phyloP scores from a whole-genome alignment of 2,113 vertebrate genomes.

The Larimichthys crocea region DNA sequence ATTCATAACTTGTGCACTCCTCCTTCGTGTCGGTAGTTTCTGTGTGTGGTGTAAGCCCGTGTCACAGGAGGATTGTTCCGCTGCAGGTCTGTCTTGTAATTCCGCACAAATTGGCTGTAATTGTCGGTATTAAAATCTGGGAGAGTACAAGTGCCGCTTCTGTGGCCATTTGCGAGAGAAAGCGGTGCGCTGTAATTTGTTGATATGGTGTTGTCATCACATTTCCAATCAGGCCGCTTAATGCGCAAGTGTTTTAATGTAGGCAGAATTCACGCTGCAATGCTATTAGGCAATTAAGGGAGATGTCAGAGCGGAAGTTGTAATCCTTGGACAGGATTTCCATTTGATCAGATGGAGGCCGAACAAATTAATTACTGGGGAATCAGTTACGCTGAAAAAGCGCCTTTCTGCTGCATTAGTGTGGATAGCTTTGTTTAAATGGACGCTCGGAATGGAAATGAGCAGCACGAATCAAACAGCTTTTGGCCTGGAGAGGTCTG shows the following conservation, averaged over 20 bases:
- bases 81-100: constrained; percentile 84
- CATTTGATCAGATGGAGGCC: constrained; percentile 92
- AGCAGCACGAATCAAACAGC: not conserved
- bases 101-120: constrained; percentile 95
- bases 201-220: constrained; percentile 97
- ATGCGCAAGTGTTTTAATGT: constrained; percentile 97
- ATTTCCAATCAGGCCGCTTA: constrained; percentile 96
- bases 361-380: constrained; percentile 91
- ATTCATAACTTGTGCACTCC: constrained; percentile 19
- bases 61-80: constrained; percentile 84
- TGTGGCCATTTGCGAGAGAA: constrained; percentile 91
- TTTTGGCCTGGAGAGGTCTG: not conserved
- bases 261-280: constrained; percentile 95
- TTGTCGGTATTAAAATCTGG: constrained; percentile 98
- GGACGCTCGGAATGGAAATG: constrained; percentile 53
- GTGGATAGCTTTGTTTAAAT: constrained; percentile 61
- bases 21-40: constrained; percentile 20
- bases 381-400: constrained; percentile 89
- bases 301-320: constrained; percentile 94
- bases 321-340: constrained; percentile 91
- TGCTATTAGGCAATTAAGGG: constrained; percentile 99
- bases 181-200: constrained; percentile 95
- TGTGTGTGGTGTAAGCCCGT: no score
- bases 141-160: constrained; percentile 95
- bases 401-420: constrained; percentile 38